phyloP scores from a whole-genome alignment of 2,797 vertebrate species.

The Betta splendens region DNA sequence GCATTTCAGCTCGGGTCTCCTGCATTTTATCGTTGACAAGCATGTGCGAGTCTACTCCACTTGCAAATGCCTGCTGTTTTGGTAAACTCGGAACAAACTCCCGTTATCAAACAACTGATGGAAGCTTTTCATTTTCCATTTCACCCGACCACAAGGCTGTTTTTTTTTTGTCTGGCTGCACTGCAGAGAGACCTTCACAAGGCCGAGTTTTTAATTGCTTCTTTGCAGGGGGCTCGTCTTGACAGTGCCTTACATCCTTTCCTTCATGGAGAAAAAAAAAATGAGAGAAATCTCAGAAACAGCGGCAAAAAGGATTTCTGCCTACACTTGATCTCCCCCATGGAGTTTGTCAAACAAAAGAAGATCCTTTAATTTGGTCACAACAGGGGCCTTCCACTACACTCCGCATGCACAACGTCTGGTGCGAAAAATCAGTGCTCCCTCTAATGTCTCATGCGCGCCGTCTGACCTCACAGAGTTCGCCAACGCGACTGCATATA shows the following conservation, averaged over 20 bases:
- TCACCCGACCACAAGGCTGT: constrained; percentile 46
- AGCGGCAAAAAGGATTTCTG: constrained; percentile 77
- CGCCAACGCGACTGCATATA: constrained; percentile 50
- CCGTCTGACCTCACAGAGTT: constrained; percentile 62
- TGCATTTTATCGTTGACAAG: constrained; percentile 61
- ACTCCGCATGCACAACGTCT: constrained; percentile 56
- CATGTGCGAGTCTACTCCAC: constrained; percentile 53
- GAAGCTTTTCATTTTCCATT: constrained; percentile 68
- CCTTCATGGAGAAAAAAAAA: constrained; percentile 59
- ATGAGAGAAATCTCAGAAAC: constrained; percentile 68
- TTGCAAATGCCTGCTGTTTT: constrained; percentile 50
- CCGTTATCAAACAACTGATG: constrained; percentile 62
- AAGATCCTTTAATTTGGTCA: constrained; percentile 82
- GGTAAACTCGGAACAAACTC: constrained; percentile 57
- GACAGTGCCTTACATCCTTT: constrained; percentile 74
- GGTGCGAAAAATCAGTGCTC: constrained; percentile 55
- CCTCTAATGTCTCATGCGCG: constrained; percentile 61
- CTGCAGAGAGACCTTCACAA: constrained; percentile 78
- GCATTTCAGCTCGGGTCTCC: constrained; percentile 34
- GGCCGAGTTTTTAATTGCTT: constrained; percentile 84
- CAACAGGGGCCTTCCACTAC: constrained; percentile 71
- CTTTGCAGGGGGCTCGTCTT: constrained; percentile 80
- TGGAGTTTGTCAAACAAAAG: constrained; percentile 82
- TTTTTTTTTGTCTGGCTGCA: constrained; percentile 57
- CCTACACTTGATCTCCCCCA: constrained; percentile 76